phyloP scores from a whole-genome alignment of 1,140 invertebrate genomes.

The Brachystomella parvula region DNA sequence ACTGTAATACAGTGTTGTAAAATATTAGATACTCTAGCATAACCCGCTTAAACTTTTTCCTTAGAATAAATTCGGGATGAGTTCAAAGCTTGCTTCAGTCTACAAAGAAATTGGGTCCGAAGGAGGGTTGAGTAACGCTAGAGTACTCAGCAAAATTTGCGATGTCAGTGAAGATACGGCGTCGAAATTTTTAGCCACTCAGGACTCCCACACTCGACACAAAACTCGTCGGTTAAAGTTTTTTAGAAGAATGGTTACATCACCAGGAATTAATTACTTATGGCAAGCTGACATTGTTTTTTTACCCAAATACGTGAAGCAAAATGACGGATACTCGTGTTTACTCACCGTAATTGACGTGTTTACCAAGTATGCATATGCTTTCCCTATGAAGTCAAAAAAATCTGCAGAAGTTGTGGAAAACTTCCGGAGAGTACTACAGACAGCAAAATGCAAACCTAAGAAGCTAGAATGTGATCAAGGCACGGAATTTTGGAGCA shows the following conservation, averaged over 20 bases:
- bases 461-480: slow-evolving; percentile 16
- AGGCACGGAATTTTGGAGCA: slow-evolving; percentile 25
- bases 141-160: not conserved
- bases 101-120: no score
- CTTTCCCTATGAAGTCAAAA: slow-evolving; percentile 22
- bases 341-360: slow-evolving; percentile 23
- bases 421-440: slow-evolving; percentile 18
- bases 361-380: slow-evolving; percentile 10
- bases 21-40: not conserved
- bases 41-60: no score
- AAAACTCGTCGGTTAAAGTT: slow-evolving; percentile 7
- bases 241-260: not conserved
- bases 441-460: not conserved
- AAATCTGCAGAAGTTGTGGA: slow-evolving; percentile 8
- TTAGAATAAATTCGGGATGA: no score
- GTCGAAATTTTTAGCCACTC: slow-evolving; percentile 50
- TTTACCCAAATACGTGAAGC: slow-evolving; percentile 40
- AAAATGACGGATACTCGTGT: slow-evolving; percentile 21
- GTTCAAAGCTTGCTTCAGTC: no score
- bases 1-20: not conserved
- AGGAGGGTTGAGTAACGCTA: no score
- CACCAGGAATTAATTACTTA: slow-evolving; percentile 44
- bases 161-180: not conserved
- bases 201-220: slow-evolving; percentile 37
- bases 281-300: slow-evolving; percentile 55